A percentile compares a stretch with the other conserved stretches of the same genome.
These are phyloP conservation scores for Euwallacea similis DNA, from an alignment of 1,140 invertebrate species.

Conservation along the genomic window DNA sequence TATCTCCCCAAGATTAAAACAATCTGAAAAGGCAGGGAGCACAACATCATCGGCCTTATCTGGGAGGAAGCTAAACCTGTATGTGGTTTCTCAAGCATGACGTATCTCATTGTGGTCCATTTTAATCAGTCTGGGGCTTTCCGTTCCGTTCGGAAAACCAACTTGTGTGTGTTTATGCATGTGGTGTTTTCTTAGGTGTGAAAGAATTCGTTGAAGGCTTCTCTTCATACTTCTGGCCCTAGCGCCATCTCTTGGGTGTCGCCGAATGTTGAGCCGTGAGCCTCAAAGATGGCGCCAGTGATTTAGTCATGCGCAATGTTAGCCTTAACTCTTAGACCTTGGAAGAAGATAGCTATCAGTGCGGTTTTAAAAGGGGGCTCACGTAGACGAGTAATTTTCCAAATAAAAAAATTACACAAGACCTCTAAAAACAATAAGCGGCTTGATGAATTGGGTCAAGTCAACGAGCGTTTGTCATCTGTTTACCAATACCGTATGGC, in stretches of 20 bases:
- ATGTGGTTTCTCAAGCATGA: conserved; percentile 30
- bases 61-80: conserved; percentile 32
- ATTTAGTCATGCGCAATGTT: too few species aligned
- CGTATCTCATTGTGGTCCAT: conserved; percentile 33
- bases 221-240: too few species aligned
- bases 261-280: too few species aligned
- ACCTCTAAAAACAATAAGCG: conserved; percentile 40
- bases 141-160: conserved; percentile 19
- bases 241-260: too few species aligned
- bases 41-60: conserved; percentile 26
- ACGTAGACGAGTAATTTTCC: conserved; percentile 32
- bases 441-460: conserved; percentile 40
- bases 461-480: conserved; percentile 34
- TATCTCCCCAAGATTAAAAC: conserved; percentile 25
- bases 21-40: conserved; percentile 31
- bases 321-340: too few species aligned
- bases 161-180: neutral
- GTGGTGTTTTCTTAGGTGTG: too few species aligned
- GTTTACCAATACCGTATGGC: conserved; percentile 37
- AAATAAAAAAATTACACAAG: conserved; percentile 39
- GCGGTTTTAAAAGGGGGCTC: neutral
- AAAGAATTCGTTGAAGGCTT: too few species aligned
- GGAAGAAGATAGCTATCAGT: neutral
- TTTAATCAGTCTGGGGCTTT: conserved; percentile 26
- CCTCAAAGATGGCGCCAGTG: too few species aligned